These are phyloP conservation scores for Cavia porcellus DNA, from an alignment of 2,113 vertebrate species.

Conservation along the genomic window DNA sequence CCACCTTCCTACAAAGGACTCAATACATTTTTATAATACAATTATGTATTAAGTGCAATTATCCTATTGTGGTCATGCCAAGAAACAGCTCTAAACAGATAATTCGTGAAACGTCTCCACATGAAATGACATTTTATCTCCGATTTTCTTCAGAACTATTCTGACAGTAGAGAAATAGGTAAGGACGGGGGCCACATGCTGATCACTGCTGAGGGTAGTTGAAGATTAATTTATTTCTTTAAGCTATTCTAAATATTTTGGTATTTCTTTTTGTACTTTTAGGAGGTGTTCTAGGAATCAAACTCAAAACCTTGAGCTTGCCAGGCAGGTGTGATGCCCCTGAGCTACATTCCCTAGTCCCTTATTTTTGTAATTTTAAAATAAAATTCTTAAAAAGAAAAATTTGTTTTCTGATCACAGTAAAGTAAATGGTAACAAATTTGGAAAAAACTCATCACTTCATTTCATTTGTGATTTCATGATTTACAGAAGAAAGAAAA, in stretches of 20 bases:
- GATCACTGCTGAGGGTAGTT: neutral
- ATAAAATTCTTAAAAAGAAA: neutral
- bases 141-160: conserved; percentile 10
- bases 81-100: neutral
- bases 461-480: conserved; percentile 13
- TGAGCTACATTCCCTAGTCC: too few species aligned
- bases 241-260: neutral
- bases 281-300: too few species aligned
- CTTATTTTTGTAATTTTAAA: neutral
- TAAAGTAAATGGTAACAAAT: conserved; percentile 15
- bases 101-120: neutral
- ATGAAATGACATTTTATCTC: conserved; percentile 5
- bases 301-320: too few species aligned
- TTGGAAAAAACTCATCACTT: conserved; percentile 7
- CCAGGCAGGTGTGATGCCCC: too few species aligned
- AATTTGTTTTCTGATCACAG: neutral
- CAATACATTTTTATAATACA: neutral
- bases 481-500: conserved; percentile 21
- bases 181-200: neutral
- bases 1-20: neutral
- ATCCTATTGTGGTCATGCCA: neutral
- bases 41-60: neutral
- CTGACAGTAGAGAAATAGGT: neutral
- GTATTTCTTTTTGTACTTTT: neutral
- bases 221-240: neutral